Evolutionary conservation across 2,888 invertebrate species (phyloP), one percentile per base, ranked within the genome.

Genomic region (Drosophila eohydei): DNA sequence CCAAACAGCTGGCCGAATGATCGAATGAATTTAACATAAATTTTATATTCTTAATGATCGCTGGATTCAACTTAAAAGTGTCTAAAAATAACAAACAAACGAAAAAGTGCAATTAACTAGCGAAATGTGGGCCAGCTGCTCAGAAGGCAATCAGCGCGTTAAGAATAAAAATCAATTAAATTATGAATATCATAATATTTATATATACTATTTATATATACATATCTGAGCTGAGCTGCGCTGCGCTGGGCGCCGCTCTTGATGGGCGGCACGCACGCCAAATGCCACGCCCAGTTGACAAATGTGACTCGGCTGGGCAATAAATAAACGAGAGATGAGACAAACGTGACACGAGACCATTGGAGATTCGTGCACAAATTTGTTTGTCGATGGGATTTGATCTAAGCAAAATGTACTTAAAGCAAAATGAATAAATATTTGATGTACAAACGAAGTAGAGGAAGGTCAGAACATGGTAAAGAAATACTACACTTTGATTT

Each of bases 101-200:
- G 64, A 68, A 68, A 66, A 52, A 59, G 40, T 67, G 79, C 73
- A 71, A 71, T 85, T 78, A 83, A 85, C 73, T 75, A 64, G 51
- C 56, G 50, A 69, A 71, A 57, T 81, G 32, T 81, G 69, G 57
- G 65, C 78, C 83, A 82, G 87, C 84, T 87, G 84, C 64, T 78
- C 64, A 21, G 46, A 71, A 83, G 81, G 44, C 72, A 81, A 83
- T 80, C 72, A 68, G 71, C 69, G 78, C 72, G 80, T 83, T 82
- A 66, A 61, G 62, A 71, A 69, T 66, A 51, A 69, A 70, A 86
- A 87, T 83, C 84, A 87, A 83, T 83, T 83, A 80, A 81, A 80
- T 81, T 78, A 81, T 81, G 71, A 86, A 83, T 83, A 80, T 74
- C 59, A 62, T 51, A 81, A 83, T 81, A 72, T 70, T 57, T 54